Evolutionary conservation across 2,113 vertebrate genomes (phyloP).

Genomic region (Colinus virginianus): DNA sequence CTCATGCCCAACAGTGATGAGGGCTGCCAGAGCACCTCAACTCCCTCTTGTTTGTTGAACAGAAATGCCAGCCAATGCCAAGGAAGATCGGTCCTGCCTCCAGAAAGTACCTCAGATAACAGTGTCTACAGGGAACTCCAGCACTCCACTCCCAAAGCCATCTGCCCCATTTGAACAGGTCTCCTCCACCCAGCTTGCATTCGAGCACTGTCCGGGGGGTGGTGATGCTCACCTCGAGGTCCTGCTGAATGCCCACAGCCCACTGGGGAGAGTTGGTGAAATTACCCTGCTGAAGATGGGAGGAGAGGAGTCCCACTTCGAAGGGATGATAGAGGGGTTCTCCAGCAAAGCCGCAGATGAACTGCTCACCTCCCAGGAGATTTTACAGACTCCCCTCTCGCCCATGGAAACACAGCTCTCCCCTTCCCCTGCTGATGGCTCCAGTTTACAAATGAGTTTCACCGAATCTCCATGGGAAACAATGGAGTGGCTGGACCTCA

Average conservation of each 20-base stretch:
- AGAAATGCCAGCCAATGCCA: conserved; percentile 97
- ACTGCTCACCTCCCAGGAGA: conserved; percentile 85
- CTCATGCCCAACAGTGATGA: neutral
- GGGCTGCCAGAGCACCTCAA: neutral
- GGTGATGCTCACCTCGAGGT: conserved; percentile 87
- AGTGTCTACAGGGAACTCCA: conserved; percentile 83
- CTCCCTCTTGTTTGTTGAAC: conserved; percentile 69
- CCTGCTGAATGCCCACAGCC: conserved; percentile 85
- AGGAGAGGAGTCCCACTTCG: conserved; percentile 83
- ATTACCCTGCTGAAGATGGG: conserved; percentile 85
- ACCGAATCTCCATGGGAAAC: conserved; percentile 95
- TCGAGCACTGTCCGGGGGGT: conserved; percentile 80
- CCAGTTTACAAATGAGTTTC: conserved; percentile 89
- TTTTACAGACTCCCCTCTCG: conserved; percentile 88
- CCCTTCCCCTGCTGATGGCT: conserved; percentile 82
- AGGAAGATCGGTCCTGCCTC: conserved; percentile 89
- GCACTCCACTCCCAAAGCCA: conserved; percentile 79
- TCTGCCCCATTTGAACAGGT: conserved; percentile 84
- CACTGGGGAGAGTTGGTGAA: conserved; percentile 84
- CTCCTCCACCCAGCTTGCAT: conserved; percentile 79
- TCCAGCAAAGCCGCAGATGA: conserved; percentile 84
- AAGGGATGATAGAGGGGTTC: conserved; percentile 85
- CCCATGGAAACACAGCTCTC: conserved; percentile 86
- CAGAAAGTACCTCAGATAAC: conserved; percentile 92
- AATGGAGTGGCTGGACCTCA: conserved; percentile 98